Evolutionary conservation across 1,140 invertebrate species (phyloP).

Genomic region (Battus philenor): DNA sequence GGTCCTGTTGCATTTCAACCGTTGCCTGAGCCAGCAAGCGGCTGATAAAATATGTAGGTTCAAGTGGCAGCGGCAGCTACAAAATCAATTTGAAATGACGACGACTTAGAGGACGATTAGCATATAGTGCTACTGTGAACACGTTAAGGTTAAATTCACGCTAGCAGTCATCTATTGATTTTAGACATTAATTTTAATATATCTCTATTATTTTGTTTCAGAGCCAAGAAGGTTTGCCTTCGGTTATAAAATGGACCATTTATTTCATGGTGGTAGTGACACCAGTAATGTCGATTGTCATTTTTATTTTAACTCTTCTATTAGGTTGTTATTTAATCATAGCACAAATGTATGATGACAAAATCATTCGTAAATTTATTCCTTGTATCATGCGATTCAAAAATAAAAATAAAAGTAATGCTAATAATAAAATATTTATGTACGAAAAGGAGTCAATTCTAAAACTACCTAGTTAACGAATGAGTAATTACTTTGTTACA

Average conservation of each 20-base stretch:
- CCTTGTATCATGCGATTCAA: conserved; percentile 37
- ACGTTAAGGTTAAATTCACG: no score
- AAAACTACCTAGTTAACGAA: conserved; percentile 32
- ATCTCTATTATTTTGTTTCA: conserved; percentile 47
- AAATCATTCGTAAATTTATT: conserved; percentile 31
- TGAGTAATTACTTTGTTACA: neutral
- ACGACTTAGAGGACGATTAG: no score
- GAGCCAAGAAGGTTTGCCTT: conserved; percentile 78
- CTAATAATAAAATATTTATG: conserved; percentile 43
- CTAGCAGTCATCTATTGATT: no score
- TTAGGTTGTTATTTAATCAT: conserved; percentile 43
- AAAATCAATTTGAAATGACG: neutral
- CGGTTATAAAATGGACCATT: conserved; percentile 65
- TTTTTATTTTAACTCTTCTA: conserved; percentile 38
- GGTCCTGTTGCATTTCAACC: no score
- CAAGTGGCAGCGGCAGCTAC: no score
- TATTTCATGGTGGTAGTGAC: conserved; percentile 72
- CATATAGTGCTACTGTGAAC: no score
- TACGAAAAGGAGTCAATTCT: conserved; percentile 59
- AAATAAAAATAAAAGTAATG: conserved; percentile 40
- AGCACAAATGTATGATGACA: conserved; percentile 39
- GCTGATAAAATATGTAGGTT: no score
- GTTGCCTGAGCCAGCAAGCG: no score
- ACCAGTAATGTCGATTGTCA: conserved; percentile 52
- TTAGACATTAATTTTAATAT: conserved; percentile 18